Evolutionary conservation across 2,113 vertebrate species (phyloP), one percentile per base, ranked within the genome.

Genomic region (Potamarius usumacintae): DNA sequence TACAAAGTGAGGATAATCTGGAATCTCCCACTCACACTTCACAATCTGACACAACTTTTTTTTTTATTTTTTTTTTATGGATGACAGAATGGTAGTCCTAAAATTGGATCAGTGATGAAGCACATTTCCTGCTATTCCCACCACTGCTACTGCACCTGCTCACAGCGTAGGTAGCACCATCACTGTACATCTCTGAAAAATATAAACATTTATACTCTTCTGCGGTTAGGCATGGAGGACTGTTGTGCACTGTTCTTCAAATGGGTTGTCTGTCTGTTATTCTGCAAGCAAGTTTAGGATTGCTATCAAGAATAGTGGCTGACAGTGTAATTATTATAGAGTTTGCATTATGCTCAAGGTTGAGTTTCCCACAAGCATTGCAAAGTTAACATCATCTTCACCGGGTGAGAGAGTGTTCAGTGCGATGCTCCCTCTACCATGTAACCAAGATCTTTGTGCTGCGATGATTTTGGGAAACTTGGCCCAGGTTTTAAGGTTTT

Each of bases 91-190:
- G 88, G 90, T 83, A 81, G 92, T 89, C 92, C 65, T 91, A 93
- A 93, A 93, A 94, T 93, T 93, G 93, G 93, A 95, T 92, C 92
- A 92, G 90, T 87, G 88, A 92, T 91, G 87, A 91, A 90, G 87
- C 89, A 90, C 91, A 90, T 89, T 87, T 89, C 84, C 87, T 52
- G 88, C 89, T 94, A 93, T 93, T 94, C 92, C 48, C 42, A 86
- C 18, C 1, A 72, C 15, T 53, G 52, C 17, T 83, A 50, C 53
- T 12, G 42, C 30, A 42, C 71, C 79, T 86, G 67, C 20, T 78
- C 7, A 4, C 25, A 30, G 14, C 6, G 9, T 67, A n/a, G 30
- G n/a, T 5, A 71, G 30, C 83, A 50, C 12, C 76, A 60, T n/a
- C 27, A 57, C 52, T 76, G 69, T 11, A 83, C 6, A 12, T 81